Evolutionary conservation across 2,888 invertebrate genomes (phyloP), one percentile per base, ranked within the genome.

Genomic region (Craniophora ligustri): DNA sequence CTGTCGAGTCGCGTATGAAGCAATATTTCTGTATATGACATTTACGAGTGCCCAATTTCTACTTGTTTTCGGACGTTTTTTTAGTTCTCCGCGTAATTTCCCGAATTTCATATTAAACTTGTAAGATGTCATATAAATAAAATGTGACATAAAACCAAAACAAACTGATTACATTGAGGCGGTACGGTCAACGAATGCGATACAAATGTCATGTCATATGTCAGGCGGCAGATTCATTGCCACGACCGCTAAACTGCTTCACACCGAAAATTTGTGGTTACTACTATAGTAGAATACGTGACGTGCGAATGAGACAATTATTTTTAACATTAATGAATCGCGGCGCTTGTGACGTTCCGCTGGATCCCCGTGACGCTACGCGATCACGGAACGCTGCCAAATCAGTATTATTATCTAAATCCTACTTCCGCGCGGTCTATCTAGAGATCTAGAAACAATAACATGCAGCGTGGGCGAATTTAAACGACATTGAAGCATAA

Each of bases 241-340:
- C 88, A 87, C 79, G 87, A 84, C 66, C 85, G 78, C 77, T 76
- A 81, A 87, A 88, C 89, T 85, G 86, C 82, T 88, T 86, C 77
- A 81, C 73, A 87, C 89, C 84, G 88, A 89, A 91, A 87, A 82
- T 86, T 85, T 81, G 88, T 88, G 79, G 89, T 88, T 92, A 93
- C 92, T 91, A 92, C 87, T 84, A 84, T 91, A 91, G 91, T 90
- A 85, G 79, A n/a, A 80, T 81, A 59, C 75, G 80, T 85, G 84
- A 83, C 85, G 80, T 75, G 75, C 87, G 91, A 92, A 92, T 91
- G 91, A 88, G 90, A 89, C 86, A 90, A 91, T 91, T 92, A 92
- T 91, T 91, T 92, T 90, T 88, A 87, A 88, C 78, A 84, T 84
- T 85, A 87, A 88, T 84, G 85, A 85, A 78, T 67, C 78, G 77